A percentile compares a stretch with the other conserved stretches of the same genome.
phyloP scores from a whole-genome alignment of 1,140 invertebrate species.

The Gonatopus flavifemur region DNA sequence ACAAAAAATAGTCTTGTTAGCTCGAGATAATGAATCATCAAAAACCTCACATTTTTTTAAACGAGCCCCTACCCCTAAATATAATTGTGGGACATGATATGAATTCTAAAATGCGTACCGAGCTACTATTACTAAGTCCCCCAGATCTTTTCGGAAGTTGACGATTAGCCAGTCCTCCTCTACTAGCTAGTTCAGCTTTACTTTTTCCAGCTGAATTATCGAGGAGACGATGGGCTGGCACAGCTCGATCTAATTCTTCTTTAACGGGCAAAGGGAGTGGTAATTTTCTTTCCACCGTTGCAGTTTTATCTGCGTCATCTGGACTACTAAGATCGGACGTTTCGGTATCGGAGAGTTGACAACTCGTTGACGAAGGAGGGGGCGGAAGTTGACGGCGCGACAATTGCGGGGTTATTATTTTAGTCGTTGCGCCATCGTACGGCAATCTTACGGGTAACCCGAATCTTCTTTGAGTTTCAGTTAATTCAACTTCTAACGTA shows the following conservation, averaged over 20 bases:
- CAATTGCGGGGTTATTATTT: slow-evolving; percentile 74
- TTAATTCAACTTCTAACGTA: slow-evolving; percentile 68
- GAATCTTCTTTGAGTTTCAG: slow-evolving; percentile 83
- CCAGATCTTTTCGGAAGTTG: slow-evolving; percentile 57
- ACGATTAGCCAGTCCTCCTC: slow-evolving; percentile 64
- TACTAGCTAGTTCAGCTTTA: slow-evolving; percentile 82
- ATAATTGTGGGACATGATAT: too few species aligned
- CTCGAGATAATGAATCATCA: too few species aligned
- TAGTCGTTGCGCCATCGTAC: slow-evolving; percentile 72
- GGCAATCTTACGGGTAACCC: slow-evolving; percentile 82
- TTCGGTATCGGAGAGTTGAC: slow-evolving; percentile 72
- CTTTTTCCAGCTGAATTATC: slow-evolving; percentile 86
- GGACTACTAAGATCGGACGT: slow-evolving; percentile 70
- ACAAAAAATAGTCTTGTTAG: too few species aligned
- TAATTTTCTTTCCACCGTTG: slow-evolving; percentile 74
- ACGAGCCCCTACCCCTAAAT: too few species aligned
- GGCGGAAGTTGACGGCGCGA: slow-evolving; percentile 71
- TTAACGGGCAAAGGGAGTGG: slow-evolving; percentile 62
- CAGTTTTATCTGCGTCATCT: slow-evolving; percentile 72
- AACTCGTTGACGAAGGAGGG: slow-evolving; percentile 61
- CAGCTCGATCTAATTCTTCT: slow-evolving; percentile 82
- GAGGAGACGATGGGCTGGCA: slow-evolving; percentile 80
- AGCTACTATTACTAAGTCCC: slow-evolving; percentile 68
- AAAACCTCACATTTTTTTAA: too few species aligned
- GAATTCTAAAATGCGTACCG: slow-evolving; percentile 63